Conservation (phyloP, 2,888 invertebrate genomes). For the Eilema caniola region DNA sequence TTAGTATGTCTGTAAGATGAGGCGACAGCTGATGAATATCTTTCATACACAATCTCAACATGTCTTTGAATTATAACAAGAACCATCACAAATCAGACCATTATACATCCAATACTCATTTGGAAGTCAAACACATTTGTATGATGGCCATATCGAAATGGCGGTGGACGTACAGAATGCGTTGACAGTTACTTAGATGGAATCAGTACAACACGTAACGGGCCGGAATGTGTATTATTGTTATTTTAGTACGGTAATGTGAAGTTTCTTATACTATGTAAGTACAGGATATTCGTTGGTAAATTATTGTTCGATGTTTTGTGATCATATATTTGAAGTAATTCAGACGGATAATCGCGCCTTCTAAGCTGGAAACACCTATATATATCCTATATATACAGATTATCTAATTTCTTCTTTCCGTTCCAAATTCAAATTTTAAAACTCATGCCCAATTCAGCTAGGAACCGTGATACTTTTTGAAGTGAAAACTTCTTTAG, state of each 20-base stretch:
- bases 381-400: too few relatives aligned
- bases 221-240: constrained; percentile 54
- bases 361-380: too few relatives aligned
- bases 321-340: neutral
- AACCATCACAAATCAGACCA: neutral
- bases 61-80: neutral
- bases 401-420: too few relatives aligned
- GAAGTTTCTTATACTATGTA: neutral
- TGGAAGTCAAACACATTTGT: constrained; percentile 9
- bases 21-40: neutral
- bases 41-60: neutral
- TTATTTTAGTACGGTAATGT: constrained; percentile 24
- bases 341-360: too few relatives aligned
- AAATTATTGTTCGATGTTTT: constrained; percentile 1
- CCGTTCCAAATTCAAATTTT: too few relatives aligned
- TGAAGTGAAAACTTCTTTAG: too few relatives aligned
- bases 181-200: constrained; percentile 77
- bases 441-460: too few relatives aligned
- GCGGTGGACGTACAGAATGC: constrained; percentile 57
- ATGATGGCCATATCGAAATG: neutral
- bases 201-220: constrained; percentile 66
- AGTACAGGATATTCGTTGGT: neutral
- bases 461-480: too few relatives aligned
- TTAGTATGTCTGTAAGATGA: too few relatives aligned
- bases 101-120: constrained; percentile 9